Evolutionary conservation across 2,888 invertebrate genomes (phyloP), one percentile per base, ranked within the genome.

Genomic region (Eupithecia abbreviata): DNA sequence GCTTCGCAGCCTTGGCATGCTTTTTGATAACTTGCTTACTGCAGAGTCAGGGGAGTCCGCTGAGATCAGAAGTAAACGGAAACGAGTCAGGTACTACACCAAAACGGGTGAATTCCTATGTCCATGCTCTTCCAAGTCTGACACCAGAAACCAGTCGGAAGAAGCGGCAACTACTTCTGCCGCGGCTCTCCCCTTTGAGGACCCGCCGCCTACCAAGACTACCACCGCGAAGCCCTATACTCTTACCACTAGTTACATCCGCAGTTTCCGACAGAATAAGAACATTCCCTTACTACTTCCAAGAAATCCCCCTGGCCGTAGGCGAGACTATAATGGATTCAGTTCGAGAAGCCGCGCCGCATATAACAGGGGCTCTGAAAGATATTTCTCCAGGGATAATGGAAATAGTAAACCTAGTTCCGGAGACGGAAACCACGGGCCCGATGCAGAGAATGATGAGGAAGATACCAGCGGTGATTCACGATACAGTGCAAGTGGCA

Each of bases 321-420:
- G 91, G 93, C 78, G 95, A 95, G 83, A 93, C 94, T 0, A 93
- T 95, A 77, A 89, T 93, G 90, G 93, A 93, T 42, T 91, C 94
- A 65, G 90, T 95, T 81, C 90, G 91, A 83, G 94, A 93, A 87
- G 91, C 92, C 30, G 93, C 94, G 2, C 95, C 95, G 13, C 95
- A 93, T 81, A 89, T 95, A 78, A 93, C 95, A 51, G 92, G 89
- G 85, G 92, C 95, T 1, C 81, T 95, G 83, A 93, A 88, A 79
- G 94, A 94, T 76, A 92, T 95, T 84, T 93, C 95, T 62, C 95
- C 95, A 42, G 93, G 94, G 62, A 91, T 95, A 72, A 90, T 92
- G 86, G 95, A 95, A 82, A 90, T 95, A 84, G 90, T 93, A 84
- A 94, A 93, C 80, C 89, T 92, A 74, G 85, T 95, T 72, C 95